These are phyloP conservation scores for Halcyon chelicuti DNA, from an alignment of 2,797 vertebrate genomes.

Conservation along the genomic window DNA sequence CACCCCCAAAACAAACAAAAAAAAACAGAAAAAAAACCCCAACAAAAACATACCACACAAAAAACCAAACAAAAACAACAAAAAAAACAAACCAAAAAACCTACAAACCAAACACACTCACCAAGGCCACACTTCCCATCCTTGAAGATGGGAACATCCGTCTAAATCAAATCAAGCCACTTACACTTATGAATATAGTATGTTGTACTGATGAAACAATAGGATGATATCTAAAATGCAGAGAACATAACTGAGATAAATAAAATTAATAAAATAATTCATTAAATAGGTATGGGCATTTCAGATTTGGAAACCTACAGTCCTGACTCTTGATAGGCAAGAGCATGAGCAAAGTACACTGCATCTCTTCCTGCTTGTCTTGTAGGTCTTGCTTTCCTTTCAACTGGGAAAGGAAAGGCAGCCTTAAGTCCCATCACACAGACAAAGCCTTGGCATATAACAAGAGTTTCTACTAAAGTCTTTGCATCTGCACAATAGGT, in stretches of 20 bases:
- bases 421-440: neutral
- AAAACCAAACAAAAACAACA: too few species aligned
- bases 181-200: neutral
- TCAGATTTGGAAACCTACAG: neutral
- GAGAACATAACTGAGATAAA: neutral
- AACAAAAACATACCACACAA: too few species aligned
- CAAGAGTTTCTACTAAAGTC: neutral
- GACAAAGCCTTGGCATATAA: neutral
- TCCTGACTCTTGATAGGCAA: neutral
- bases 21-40: too few species aligned
- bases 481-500: neutral
- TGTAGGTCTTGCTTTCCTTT: neutral
- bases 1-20: too few species aligned
- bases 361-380: neutral
- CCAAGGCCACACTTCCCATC: neutral
- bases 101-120: too few species aligned
- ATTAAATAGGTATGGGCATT: neutral
- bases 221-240: neutral
- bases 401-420: neutral
- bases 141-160: neutral
- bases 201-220: neutral
- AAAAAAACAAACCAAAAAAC: too few species aligned
- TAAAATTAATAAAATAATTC: neutral
- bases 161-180: neutral
- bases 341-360: neutral